Evolutionary conservation across 2,888 invertebrate species (phyloP), one percentile per base, ranked within the genome.

Genomic region (Atherix ibis): DNA sequence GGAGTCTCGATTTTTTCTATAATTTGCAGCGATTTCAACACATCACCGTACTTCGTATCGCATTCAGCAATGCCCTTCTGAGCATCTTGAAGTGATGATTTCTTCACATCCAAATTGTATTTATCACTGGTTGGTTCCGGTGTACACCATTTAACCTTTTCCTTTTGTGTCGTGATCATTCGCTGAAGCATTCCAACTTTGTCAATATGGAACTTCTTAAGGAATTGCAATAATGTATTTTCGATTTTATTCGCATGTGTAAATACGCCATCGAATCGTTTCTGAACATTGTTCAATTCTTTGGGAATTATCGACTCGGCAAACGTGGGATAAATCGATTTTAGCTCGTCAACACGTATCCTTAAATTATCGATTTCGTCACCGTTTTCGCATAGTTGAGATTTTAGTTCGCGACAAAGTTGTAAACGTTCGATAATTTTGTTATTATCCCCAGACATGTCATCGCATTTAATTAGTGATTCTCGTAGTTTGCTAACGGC

Each of bases 41-140:
- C 65, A 46, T 83, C 81, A 1, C 54, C 48, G 43, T 77, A 73
- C 39, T 76, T 70, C 3, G 62, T 62, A 36, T 72, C 69, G 48
- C 82, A 82, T 45, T 84, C 84, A 15, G 64, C 61, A 25, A 85
- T 70, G 15, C 78, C 77, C 40, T 68, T 68, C 53, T 77, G 73
- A 3, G 85, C 77, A 41, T 88, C 87, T 37, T 66, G 64, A 22
- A 91, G 55, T 1, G 85, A 79, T 2, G 81, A 76, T 47, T 80
- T 70, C 62, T 94, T 94, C 0, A 89, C 85, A 65, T 92, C 88
- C 18, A 92, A 67, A 52, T 88, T 89, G 54, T 91, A 92, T 54
- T 80, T 80, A 51, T 94, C 92, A 49, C 85, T 88, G 19, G 78
- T 76, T 2, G 79, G 71, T 51, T 92, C 91, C 1, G 88, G 85